phyloP scores from a whole-genome alignment of 2,888 invertebrate species.

The Pediacus dermestoides region DNA sequence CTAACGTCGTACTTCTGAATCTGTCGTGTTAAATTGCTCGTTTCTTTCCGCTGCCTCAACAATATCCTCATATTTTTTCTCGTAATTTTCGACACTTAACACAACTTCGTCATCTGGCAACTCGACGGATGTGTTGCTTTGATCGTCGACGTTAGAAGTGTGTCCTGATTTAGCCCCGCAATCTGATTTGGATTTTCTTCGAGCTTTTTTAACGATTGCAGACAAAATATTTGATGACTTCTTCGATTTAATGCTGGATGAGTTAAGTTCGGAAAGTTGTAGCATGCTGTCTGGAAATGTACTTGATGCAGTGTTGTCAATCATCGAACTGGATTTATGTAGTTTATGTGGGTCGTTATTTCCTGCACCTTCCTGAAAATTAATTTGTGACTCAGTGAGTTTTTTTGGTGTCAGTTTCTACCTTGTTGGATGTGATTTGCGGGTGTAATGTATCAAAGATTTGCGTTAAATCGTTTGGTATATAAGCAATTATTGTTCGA shows the following conservation, averaged over 20 bases:
- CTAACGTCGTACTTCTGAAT: conserved; percentile 23
- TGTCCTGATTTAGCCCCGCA: conserved; percentile 10
- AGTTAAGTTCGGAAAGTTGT: conserved; percentile 6
- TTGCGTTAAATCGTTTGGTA: no score
- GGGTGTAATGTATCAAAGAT: no score
- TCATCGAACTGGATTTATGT: no score
- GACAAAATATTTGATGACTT: conserved; percentile 27
- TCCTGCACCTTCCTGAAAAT: no score
- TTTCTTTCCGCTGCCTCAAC: conserved; percentile 10
- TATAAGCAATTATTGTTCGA: no score
- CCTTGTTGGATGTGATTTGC: no score
- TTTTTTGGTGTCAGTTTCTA: no score
- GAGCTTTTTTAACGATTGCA: conserved; percentile 22
- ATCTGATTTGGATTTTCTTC: conserved; percentile 17
- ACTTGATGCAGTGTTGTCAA: no score
- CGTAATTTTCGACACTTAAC: conserved; percentile 20
- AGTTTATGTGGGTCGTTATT: no score
- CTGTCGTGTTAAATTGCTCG: conserved; percentile 20
- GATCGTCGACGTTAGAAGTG: conserved; percentile 11
- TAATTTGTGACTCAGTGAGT: no score
- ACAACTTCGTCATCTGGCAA: conserved; percentile 23
- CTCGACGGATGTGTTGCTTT: conserved; percentile 23
- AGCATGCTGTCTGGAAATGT: no score
- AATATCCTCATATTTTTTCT: conserved; percentile 15
- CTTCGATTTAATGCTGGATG: conserved; percentile 22